phyloP scores from a whole-genome alignment of 2,113 vertebrate genomes.

The Ascaphus truei region DNA sequence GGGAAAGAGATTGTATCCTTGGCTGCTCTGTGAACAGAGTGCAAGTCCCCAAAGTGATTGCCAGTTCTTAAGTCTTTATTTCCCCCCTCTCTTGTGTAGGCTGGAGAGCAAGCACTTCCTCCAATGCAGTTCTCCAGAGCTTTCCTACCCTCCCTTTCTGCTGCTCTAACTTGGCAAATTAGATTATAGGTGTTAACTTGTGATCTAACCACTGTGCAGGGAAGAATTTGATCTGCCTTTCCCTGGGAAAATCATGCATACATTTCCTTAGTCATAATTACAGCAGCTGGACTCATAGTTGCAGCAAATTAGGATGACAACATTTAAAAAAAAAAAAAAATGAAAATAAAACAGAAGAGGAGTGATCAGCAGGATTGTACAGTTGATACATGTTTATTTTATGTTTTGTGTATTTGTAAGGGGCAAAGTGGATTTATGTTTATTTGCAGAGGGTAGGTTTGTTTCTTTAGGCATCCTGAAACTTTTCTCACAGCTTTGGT shows the following conservation, averaged over 20 bases:
- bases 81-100: neutral
- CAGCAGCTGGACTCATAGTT: neutral
- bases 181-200: conserved; percentile 39
- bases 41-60: conserved; percentile 5
- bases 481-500: no score
- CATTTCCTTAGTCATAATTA: neutral
- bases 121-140: conserved; percentile 1
- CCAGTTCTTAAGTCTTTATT: neutral
- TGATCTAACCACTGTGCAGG: conserved; percentile 1
- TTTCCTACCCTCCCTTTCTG: neutral
- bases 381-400: no score
- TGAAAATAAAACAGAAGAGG: neutral
- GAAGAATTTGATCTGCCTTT: neutral
- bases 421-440: no score
- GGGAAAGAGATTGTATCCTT: neutral
- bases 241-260: neutral
- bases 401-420: no score
- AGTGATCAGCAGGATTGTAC: neutral
- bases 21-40: neutral
- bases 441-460: no score
- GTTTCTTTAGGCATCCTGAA: no score
- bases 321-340: neutral
- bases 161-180: conserved; percentile 33
- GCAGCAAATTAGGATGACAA: neutral
- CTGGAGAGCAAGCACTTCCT: neutral